Evolutionary conservation across 2,888 invertebrate genomes (phyloP), one percentile per base, ranked within the genome.

Genomic region (Xestia sexstrigata): DNA sequence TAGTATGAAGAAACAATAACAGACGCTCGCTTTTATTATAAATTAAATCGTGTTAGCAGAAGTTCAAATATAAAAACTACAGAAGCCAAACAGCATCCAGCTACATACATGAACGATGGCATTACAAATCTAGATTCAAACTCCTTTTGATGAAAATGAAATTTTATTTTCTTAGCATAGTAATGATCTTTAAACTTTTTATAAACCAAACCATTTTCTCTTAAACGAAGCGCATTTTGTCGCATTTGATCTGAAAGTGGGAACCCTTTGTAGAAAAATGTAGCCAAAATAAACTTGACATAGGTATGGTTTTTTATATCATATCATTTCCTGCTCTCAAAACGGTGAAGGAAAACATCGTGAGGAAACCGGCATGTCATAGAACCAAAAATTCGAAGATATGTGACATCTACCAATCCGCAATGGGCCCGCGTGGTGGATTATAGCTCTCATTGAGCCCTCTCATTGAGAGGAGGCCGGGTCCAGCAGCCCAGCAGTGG

Each of bases 191-290:
- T 42, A 5, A 83, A 23, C 7, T 5, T 77, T 45, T 88, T 88
- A 2, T 63, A 20, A 55, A 69, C 45, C 11, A 88, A 69, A 20
- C 87, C 88, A 60, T 55, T 81, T 65, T 88, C 83, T 55, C 73
- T 79, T 35, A 88, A 65, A 26, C 78, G 74, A 42, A 86, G 69
- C 2, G 78, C 58, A 39, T 79, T 81, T 35, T 60, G 30, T 35
- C 72, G 26, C 55, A 88, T 73, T 58, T 70, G 77, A 11, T 72
- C 55, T 3, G 77, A 49, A 49, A 86, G 35, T 6, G 87, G 87
- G 66, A 72, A 88, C 0, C 85, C 88, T 70, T 88, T 88, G 23
- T 87, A 82, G 60, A 88, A 88, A 71, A 62, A 80, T 13, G 45
- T 79, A 23, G 60, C 71, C 7, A 70, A 74, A n/a, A 76, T 81